A percentile compares a stretch with the other conserved stretches of the same genome.
These are phyloP conservation scores for Acleris emargana DNA, from an alignment of 2,888 invertebrate genomes.

Conservation along the genomic window DNA sequence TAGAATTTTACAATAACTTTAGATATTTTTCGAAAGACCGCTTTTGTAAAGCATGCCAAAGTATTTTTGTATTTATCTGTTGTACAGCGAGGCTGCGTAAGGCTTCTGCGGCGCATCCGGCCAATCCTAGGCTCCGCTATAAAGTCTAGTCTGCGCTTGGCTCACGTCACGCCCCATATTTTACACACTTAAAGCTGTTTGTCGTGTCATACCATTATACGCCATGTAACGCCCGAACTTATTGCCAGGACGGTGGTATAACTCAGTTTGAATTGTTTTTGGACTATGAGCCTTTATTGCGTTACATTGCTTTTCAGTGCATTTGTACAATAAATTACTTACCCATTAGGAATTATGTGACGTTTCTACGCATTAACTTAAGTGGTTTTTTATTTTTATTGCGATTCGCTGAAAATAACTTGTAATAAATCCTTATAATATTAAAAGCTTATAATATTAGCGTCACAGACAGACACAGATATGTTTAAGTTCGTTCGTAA, in stretches of 20 bases:
- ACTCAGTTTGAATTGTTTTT: constrained; percentile 80
- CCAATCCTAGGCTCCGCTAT: constrained; percentile 64
- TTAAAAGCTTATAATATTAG: background rate
- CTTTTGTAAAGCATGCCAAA: constrained; percentile 1
- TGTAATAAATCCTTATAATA: background rate
- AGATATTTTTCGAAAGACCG: no score
- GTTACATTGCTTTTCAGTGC: constrained; percentile 69
- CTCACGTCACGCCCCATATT: constrained; percentile 78
- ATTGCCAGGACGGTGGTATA: constrained; percentile 73
- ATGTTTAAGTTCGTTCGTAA: constrained; percentile 5
- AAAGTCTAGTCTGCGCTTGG: constrained; percentile 72
- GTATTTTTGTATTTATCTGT: constrained; percentile 38
- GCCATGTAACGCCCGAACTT: constrained; percentile 79
- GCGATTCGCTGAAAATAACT: constrained; percentile 37
- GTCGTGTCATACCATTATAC: constrained; percentile 83
- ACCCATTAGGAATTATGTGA: constrained; percentile 60
- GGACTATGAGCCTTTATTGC: constrained; percentile 68
- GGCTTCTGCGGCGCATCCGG: constrained; percentile 60
- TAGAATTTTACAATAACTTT: no score
- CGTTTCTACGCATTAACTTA: constrained; percentile 54
- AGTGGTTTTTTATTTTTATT: constrained; percentile 45
- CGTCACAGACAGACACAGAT: background rate
- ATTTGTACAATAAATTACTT: constrained; percentile 60
- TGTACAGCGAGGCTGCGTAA: constrained; percentile 44
- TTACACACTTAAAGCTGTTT: constrained; percentile 83